A percentile compares a stretch with the other conserved stretches of the same genome.
Evolutionary conservation across 2,888 invertebrate species (phyloP).

Genomic region (Dynastes grantii): DNA sequence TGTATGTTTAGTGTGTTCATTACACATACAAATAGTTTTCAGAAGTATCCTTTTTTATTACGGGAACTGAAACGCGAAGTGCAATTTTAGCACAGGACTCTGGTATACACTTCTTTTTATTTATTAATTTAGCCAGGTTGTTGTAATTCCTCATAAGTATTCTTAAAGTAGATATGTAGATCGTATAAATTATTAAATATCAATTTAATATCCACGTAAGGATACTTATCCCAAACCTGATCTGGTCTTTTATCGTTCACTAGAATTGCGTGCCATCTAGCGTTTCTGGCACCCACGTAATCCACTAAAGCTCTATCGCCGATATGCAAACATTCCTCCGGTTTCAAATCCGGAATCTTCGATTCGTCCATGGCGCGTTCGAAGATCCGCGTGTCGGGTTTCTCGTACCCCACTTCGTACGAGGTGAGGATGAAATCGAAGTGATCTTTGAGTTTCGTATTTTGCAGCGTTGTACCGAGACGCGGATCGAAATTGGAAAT

Average conservation of each 20-base stretch:
- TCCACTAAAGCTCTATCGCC: slow-evolving; percentile 86
- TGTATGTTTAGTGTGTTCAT: too few species aligned
- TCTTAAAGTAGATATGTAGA: slow-evolving; percentile 65
- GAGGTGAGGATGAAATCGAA: slow-evolving; percentile 89
- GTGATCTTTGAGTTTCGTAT: slow-evolving; percentile 78
- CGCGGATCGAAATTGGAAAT: slow-evolving; percentile 94
- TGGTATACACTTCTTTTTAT: background rate
- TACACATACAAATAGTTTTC: too few species aligned
- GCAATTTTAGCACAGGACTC: background rate
- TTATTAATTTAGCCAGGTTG: slow-evolving; percentile 1
- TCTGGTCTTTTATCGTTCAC: slow-evolving; percentile 68
- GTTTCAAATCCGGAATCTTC: slow-evolving; percentile 68
- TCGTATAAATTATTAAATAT: slow-evolving; percentile 72
- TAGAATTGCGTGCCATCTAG: slow-evolving; percentile 83
- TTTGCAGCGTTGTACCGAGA: slow-evolving; percentile 78
- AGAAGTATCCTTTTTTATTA: too few species aligned
- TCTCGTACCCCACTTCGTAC: slow-evolving; percentile 81
- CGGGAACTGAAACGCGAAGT: too few species aligned
- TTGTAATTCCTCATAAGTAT: slow-evolving; percentile 26
- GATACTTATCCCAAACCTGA: slow-evolving; percentile 68
- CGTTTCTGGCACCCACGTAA: slow-evolving; percentile 82
- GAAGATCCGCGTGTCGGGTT: slow-evolving; percentile 85
- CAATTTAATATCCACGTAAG: slow-evolving; percentile 67
- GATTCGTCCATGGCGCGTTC: slow-evolving; percentile 74
- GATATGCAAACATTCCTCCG: slow-evolving; percentile 84